A percentile compares a stretch with the other conserved stretches of the same genome.
phyloP scores from a whole-genome alignment of 2,113 vertebrate genomes.

The Phylloscopus trochiloides region DNA sequence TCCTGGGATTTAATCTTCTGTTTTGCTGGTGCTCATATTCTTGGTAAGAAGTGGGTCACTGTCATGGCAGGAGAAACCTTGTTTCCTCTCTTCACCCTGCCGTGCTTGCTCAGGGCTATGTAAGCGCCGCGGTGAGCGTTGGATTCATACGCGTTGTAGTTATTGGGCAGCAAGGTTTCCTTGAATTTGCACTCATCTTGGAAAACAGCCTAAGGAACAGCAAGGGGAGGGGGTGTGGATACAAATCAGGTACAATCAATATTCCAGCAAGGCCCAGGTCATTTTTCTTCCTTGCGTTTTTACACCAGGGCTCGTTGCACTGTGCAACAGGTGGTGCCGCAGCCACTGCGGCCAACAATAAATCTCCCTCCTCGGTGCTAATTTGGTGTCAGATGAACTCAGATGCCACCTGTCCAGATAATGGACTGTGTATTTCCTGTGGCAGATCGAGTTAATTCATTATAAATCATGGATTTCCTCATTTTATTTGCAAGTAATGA shows the following conservation, averaged over 20 bases:
- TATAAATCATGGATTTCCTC: not conserved
- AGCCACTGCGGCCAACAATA: slow-evolving; percentile 6
- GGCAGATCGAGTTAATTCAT: not conserved
- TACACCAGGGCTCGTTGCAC: not conserved
- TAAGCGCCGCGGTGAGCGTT: slow-evolving; percentile 81
- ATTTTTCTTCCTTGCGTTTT: not conserved
- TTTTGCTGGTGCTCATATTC: slow-evolving; percentile 78
- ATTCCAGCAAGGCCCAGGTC: not conserved
- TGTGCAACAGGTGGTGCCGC: not conserved
- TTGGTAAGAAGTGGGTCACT: slow-evolving; percentile 93
- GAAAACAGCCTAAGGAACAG: slow-evolving; percentile 83
- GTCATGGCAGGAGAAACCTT: slow-evolving; percentile 91
- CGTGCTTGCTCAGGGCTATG: slow-evolving; percentile 91
- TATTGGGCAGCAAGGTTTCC: slow-evolving; percentile 90
- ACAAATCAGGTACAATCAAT: not conserved
- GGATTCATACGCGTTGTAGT: slow-evolving; percentile 96
- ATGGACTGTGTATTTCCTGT: slow-evolving; percentile 32
- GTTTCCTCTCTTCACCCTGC: slow-evolving; percentile 88
- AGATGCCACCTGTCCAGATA: slow-evolving; percentile 60
- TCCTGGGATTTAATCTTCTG: not conserved
- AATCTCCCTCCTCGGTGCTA: slow-evolving; percentile 23
- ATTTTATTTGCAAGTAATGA: not conserved
- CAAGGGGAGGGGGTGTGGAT: not conserved
- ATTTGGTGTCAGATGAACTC: slow-evolving; percentile 41
- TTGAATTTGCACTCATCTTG: slow-evolving; percentile 94